Conservation (phyloP, 2,113 vertebrate species). For the Meriones unguiculatus region DNA sequence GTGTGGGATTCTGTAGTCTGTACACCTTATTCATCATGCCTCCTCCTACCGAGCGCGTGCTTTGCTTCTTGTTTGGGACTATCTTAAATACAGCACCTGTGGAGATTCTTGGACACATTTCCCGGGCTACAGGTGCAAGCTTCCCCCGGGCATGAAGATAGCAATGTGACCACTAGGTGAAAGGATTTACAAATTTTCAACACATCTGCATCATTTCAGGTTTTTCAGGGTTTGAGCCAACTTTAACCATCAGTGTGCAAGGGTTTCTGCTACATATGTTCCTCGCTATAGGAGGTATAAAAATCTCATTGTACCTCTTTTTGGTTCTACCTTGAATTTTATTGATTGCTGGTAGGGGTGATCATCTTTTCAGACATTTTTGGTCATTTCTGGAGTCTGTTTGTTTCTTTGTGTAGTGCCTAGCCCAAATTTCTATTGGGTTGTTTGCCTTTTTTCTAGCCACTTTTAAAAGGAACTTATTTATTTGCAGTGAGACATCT, state of each 20-base stretch:
- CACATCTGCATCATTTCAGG: background rate
- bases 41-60: background rate
- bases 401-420: background rate
- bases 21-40: background rate
- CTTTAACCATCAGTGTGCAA: background rate
- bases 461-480: background rate
- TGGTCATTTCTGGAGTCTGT: background rate
- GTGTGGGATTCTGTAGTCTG: background rate
- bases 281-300: background rate
- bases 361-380: background rate
- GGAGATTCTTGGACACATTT: background rate
- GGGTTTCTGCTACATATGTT: background rate
- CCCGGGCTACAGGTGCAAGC: background rate
- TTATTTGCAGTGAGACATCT: background rate
- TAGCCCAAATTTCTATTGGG: background rate
- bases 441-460: background rate
- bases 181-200: conserved; percentile 14
- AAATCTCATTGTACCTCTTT: background rate
- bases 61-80: background rate
- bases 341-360: background rate
- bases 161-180: background rate
- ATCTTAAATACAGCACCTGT: background rate
- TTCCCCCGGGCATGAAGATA: background rate
- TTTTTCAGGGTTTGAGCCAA: background rate
- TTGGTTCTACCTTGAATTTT: background rate